These are phyloP conservation scores for Campoletis raptor DNA, from an alignment of 2,888 invertebrate genomes.

Conservation along the genomic window DNA sequence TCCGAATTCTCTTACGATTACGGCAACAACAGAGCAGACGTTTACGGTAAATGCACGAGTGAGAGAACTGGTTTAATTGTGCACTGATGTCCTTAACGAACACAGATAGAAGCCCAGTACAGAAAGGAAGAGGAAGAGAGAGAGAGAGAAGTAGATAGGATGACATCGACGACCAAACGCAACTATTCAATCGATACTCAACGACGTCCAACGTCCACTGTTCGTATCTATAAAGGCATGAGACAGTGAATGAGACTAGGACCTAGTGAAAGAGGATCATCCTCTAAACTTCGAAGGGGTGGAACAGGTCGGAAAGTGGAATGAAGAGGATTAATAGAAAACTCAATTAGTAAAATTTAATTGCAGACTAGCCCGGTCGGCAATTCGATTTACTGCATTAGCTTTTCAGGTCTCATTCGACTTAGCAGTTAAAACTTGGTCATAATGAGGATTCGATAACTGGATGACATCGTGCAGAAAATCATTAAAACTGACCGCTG, in stretches of 20 bases:
- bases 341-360: slow-evolving; percentile 71
- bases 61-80: slow-evolving; percentile 62
- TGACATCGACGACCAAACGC: slow-evolving; percentile 19
- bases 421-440: slow-evolving; percentile 16
- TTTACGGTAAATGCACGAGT: slow-evolving; percentile 25
- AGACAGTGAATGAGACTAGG: slow-evolving; percentile 25
- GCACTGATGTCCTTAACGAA: slow-evolving; percentile 55
- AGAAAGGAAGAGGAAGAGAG: background rate
- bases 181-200: slow-evolving; percentile 24
- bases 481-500: background rate
- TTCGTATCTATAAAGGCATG: background rate
- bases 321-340: slow-evolving; percentile 71
- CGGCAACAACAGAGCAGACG: slow-evolving; percentile 30
- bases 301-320: background rate
- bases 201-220: slow-evolving; percentile 29
- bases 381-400: slow-evolving; percentile 32
- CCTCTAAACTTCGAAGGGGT: slow-evolving; percentile 23
- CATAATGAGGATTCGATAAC: slow-evolving; percentile 32
- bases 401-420: slow-evolving; percentile 3
- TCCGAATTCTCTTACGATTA: slow-evolving; percentile 55
- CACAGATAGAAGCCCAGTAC: background rate
- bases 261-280: slow-evolving; percentile 41
- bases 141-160: background rate
- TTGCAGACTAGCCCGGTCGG: slow-evolving; percentile 36
- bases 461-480: background rate